Percentiles rank a stretch among this genome's conserved stretches.
phyloP scores from a whole-genome alignment of 1,140 invertebrate species.

The Drosophila chauvacae region DNA sequence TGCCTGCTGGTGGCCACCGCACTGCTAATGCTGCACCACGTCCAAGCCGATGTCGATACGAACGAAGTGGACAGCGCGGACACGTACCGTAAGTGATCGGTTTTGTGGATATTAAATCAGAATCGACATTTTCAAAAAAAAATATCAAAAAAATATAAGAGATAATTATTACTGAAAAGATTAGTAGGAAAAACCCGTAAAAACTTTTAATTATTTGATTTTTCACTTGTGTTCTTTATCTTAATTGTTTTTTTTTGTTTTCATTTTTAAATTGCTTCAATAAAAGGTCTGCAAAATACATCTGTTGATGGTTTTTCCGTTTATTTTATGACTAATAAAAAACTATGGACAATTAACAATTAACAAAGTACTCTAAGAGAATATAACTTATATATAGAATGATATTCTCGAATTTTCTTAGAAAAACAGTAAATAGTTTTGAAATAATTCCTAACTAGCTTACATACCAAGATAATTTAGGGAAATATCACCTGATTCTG shows the following conservation, averaged over 20 bases:
- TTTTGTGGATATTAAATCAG: not conserved
- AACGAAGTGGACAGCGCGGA: constrained; percentile 65
- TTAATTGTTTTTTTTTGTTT: not conserved
- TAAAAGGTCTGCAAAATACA: not conserved
- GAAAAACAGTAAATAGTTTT: not conserved
- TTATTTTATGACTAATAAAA: not conserved
- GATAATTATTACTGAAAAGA: too few species aligned
- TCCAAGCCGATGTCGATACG: constrained; percentile 59
- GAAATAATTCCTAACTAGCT: not conserved
- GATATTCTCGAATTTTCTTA: not conserved
- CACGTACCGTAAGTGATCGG: constrained; percentile 63
- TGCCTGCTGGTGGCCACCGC: constrained; percentile 56
- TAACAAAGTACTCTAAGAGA: not conserved
- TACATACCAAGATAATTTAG: too few species aligned
- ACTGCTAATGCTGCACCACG: constrained; percentile 47
- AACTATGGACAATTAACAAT: too few species aligned
- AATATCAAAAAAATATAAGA: not conserved
- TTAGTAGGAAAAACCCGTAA: too few species aligned
- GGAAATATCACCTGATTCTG: not conserved
- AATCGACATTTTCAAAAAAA: not conserved
- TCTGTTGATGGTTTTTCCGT: not conserved
- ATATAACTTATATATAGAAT: too few species aligned
- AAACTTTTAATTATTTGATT: not conserved
- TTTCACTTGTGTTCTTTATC: not conserved
- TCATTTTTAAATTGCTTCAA: not conserved